A percentile compares a stretch with the other conserved stretches of the same genome.
These are phyloP conservation scores for Anthopleura sola DNA, from an alignment of 64 coral and sea anemone genomes.

Conservation along the genomic window DNA sequence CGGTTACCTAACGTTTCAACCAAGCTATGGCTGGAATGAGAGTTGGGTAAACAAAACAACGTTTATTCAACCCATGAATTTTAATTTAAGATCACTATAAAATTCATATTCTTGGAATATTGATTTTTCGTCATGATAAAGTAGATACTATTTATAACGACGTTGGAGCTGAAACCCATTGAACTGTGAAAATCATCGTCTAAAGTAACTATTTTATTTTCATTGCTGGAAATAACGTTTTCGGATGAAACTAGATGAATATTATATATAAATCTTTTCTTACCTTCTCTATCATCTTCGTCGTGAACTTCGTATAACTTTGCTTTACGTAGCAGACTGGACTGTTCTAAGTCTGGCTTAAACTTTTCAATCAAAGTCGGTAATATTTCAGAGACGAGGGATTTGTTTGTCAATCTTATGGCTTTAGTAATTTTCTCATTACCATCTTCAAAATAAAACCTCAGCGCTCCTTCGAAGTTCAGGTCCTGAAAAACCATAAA, in stretches of 20 bases:
- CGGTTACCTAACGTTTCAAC: constrained; percentile 13
- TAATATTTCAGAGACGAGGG: constrained; percentile 83
- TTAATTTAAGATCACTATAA: neutral
- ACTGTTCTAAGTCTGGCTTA: constrained; percentile 80
- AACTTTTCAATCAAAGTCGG: constrained; percentile 95
- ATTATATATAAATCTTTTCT: neutral
- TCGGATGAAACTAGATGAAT: too few species aligned
- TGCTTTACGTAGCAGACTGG: constrained; percentile 68
- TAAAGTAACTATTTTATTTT: neutral
- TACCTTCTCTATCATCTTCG: constrained; percentile 52
- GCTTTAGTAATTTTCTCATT: constrained; percentile 94
- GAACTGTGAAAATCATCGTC: neutral
- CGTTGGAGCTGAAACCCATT: neutral
- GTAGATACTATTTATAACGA: neutral
- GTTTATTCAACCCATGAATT: neutral
- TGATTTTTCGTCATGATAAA: neutral
- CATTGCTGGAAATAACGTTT: too few species aligned
- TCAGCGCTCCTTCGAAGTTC: constrained; percentile 90
- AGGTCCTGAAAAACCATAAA: constrained; percentile 64
- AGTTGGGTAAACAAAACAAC: constrained; percentile 18
- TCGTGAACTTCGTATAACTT: constrained; percentile 96
- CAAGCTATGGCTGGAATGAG: constrained; percentile 26
- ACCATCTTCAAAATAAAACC: constrained; percentile 96
- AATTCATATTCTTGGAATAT: neutral
- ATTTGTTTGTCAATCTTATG: constrained; percentile 64